Base-by-base conservation (phyloP, 1,140 invertebrate genomes). In the Magallana ariakensis region DNA sequence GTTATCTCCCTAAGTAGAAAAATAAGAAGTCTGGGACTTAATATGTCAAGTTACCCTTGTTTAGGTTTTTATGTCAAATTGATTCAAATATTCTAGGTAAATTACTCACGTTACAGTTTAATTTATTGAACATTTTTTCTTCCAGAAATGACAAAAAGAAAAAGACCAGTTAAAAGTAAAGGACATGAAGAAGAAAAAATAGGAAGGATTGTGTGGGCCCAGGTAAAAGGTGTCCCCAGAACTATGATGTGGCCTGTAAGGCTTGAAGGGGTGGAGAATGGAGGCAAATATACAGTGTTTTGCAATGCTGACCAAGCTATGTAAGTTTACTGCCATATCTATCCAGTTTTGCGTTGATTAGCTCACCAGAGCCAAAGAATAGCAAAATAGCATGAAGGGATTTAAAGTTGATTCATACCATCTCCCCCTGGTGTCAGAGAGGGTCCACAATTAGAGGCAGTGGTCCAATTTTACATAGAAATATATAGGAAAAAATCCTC, bases 361-460 rank as follows among this genome's bases (percentile, higher is more conserved):
- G 58, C 58, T 60, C 58, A 60, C 58, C 58, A 60, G 58, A 60
- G 58, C 58, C 58, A 60, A 60, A 60, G 58, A 60, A 60, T 60
- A 19, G 58, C 58, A 60, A 60, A 60, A 60, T 60, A 60, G 58
- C 15, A 60, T 60, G 58, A 60, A 60, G 58, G 58, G 58, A 60
- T 60, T 60, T 60, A 60, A 60, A 16, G 58, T 60, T 60, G 58
- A 60, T 60, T 60, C 15, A 46, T 46, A 46, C 33, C 33, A 46
- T 46, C 33, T 46, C 33, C 33, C 33, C 33, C 33, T 46, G 33
- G 33, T 46, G 33, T 46, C 33, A 46, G 33, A 46, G 33, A 46
- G 33, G 33, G 33, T 46, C 33, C 33, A 46, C 33, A 46, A 46
- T 46, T 46, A 46, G 33, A 46, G 33, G 33, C 33, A 46, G 33